Evolutionary conservation across 1,140 invertebrate genomes (phyloP), one percentile per base, ranked within the genome.

Genomic region (Metopolophium dirhodum): DNA sequence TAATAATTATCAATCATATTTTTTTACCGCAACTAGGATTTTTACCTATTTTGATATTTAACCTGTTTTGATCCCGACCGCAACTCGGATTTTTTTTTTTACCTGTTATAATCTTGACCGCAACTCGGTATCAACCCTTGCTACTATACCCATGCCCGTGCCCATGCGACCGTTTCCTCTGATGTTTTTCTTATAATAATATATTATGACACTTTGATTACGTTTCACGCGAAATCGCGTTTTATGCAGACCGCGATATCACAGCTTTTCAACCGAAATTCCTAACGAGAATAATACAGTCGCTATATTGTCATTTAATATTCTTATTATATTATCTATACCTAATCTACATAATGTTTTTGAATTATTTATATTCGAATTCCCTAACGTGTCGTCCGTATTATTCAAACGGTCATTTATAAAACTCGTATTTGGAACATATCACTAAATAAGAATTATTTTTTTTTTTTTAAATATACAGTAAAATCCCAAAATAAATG

Each of bases 401-500:
- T 23, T 30, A 57, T 57, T 54, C 30, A 57, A 57, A 57, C n/a
- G 23, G 57, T 11, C 11, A 41, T 57, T 57, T 57, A 89, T 89
- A 89, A 49, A 57, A 57, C 51, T 51, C 20, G 49, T 89, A 89
- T 89, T 89, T 54, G 51, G 26, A 49, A 86, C 85, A n/a, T 86
- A 45, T 6, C 85, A 86, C 45, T 47, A 86, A 86, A 86, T 30
- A 86, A 47, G 45, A 47, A 47, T 86, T 47, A 86, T 86, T 45
- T 86, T 86, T 54, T 89, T 89, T 89, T 37, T 35, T 89, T 89
- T 57, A 37, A 57, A 89, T 89, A 57, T 37, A 35, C 22, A 26
- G 35, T 26, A 23, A 54, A 57, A 89, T 89, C 49, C 54, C 22
- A 51, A 57, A 89, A 89, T 54, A 54, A 54, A 54, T 26, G 18